phyloP scores from a whole-genome alignment of 2,797 vertebrate genomes.

The Margarornis squamiger region DNA sequence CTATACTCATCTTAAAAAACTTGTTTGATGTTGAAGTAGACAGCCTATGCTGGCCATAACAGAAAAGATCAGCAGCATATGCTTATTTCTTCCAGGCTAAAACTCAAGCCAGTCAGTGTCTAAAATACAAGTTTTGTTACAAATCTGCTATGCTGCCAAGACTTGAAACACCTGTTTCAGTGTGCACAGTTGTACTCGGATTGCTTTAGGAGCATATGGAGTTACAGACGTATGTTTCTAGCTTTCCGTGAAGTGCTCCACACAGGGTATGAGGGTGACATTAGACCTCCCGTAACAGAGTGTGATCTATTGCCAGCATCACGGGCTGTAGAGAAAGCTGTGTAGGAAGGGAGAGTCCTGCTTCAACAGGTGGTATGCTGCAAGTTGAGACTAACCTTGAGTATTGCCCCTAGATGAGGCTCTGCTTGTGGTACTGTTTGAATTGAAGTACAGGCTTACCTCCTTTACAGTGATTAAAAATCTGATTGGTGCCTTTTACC shows the following conservation, averaged over 20 bases:
- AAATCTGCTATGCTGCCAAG: conserved; percentile 4
- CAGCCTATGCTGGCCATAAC: not conserved
- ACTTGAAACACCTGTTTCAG: conserved; percentile 25
- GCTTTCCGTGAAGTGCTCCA: not conserved
- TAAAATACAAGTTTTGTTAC: not conserved
- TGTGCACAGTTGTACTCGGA: conserved; percentile 1
- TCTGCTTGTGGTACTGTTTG: not conserved
- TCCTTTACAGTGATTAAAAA: not conserved
- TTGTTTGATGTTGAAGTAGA: not conserved
- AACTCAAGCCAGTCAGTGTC: not conserved
- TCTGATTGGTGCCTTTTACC: not conserved
- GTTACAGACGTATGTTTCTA: not conserved
- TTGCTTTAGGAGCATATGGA: conserved; percentile 1
- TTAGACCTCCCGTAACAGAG: not conserved
- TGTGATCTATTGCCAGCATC: not conserved
- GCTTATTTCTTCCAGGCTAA: not conserved
- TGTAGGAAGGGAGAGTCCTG: not conserved
- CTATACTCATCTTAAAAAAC: not conserved
- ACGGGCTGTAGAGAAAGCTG: not conserved
- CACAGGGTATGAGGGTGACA: not conserved
- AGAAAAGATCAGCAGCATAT: not conserved
- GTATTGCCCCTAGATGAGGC: not conserved
- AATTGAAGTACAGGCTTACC: not conserved
- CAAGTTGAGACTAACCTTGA: not conserved
- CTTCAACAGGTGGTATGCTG: not conserved